phyloP scores from a whole-genome alignment of 92 coral and sea anemone genomes.

The Anthopleura xanthogrammica region DNA sequence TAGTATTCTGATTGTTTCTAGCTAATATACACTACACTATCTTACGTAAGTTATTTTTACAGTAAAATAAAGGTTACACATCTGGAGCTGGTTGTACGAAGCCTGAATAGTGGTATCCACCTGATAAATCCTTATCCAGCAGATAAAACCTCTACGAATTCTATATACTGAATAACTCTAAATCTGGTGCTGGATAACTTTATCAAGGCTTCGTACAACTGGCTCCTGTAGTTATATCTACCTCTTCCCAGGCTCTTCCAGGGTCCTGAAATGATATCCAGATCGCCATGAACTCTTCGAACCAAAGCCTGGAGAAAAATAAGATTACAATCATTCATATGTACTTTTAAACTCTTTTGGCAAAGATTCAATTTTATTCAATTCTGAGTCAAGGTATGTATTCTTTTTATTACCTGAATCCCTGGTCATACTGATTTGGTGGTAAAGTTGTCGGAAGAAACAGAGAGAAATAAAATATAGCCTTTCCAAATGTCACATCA shows the following conservation, averaged over 20 bases:
- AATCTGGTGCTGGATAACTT: too few relatives aligned
- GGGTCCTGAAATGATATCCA: slow-evolving; percentile 87
- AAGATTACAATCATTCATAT: neutral
- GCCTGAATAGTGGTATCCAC: too few relatives aligned
- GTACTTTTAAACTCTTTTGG: neutral
- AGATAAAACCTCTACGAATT: too few relatives aligned
- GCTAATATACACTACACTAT: too few relatives aligned
- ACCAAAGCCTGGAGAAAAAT: slow-evolving; percentile 68
- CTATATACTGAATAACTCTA: too few relatives aligned
- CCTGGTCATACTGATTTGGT: slow-evolving; percentile 73
- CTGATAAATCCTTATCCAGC: too few relatives aligned
- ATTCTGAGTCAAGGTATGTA: neutral
- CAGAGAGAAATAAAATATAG: slow-evolving; percentile 84
- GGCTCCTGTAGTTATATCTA: neutral
- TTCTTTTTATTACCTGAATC: slow-evolving; percentile 62
- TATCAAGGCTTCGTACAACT: too few relatives aligned
- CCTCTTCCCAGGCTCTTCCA: slow-evolving; percentile 92
- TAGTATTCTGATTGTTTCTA: too few relatives aligned
- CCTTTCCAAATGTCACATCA: slow-evolving; percentile 86
- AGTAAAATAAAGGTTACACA: neutral
- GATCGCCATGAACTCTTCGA: slow-evolving; percentile 90
- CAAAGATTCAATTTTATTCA: too few relatives aligned
- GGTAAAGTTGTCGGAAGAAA: slow-evolving; percentile 94
- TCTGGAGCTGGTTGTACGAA: too few relatives aligned
- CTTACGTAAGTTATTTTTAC: too few relatives aligned